Base-by-base conservation (phyloP, 1,140 invertebrate genomes). In the Bombus superbus region DNA sequence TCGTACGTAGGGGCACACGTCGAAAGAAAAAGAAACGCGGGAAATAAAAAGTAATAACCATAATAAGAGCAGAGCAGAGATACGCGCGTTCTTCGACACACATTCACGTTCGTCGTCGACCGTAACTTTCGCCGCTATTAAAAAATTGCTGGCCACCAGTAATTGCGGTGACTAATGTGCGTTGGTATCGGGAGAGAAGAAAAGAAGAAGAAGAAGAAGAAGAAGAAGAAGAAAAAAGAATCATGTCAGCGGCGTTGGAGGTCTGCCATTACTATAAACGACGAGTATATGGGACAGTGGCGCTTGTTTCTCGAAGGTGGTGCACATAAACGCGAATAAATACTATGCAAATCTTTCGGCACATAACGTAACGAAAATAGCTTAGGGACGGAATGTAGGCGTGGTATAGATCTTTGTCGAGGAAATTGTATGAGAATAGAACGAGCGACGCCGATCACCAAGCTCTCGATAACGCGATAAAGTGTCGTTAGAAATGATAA, bases 401-500 rank as follows among this genome's bases (percentile, higher is more conserved):
- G 84, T 80, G 83, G 59, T 57, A 22, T 53, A 40, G 73, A 88
- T 88, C 82, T 35, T 75, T 79, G 40, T 66, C 73, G 59, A 11
- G 71, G 44, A 59, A 69, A 81, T 38, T 28, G 40, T 71, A 38
- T 35, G 53, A 76, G 75, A 38, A 57, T 35, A 35, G 74, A 64
- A 15, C n/a, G 22, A 28, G 32, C 47, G 69, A 47, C 9, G 69
- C 35, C 38, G 28, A 13, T 25, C 10, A 35, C 22, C 8, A 11
- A 38, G n/a, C 4, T 35, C 0, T 73, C 75, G 80, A 86, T 90
- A 90, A 91, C 68, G 81, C 81, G 88, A 91, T 90, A 88, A 92
- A 75, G 87, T 89, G 86, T 92, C 90, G 90, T 92, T 90, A 91
- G 73, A 89, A 88, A 85, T 87, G 88, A 90, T 90, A 91, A 92